These are phyloP conservation scores for Loripinus fragilis DNA, from an alignment of 2,888 invertebrate genomes.

Conservation along the genomic window DNA sequence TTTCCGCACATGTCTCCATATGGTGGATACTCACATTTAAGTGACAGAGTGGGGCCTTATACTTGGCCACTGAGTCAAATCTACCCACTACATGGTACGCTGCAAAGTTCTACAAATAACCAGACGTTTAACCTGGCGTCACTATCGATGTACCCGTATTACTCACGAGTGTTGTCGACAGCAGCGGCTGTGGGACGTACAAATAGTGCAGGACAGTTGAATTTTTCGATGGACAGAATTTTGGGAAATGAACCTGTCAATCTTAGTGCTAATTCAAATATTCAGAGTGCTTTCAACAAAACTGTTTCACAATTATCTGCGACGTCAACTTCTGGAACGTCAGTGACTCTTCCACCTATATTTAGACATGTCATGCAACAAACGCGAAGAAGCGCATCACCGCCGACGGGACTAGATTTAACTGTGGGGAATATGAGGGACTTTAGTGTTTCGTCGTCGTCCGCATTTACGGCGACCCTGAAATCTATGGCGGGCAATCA, in stretches of 20 bases:
- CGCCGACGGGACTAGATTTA: constrained; percentile 53
- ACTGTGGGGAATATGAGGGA: constrained; percentile 52
- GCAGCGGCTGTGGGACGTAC: constrained; percentile 57
- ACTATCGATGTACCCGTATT: constrained; percentile 65
- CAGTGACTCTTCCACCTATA: constrained; percentile 30
- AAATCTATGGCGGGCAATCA: constrained; percentile 57
- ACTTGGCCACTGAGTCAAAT: constrained; percentile 65
- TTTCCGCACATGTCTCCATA: constrained; percentile 69
- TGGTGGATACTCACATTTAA: constrained; percentile 57
- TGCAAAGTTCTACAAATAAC: constrained; percentile 22
- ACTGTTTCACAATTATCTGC: constrained; percentile 22
- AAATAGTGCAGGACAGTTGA: constrained; percentile 44
- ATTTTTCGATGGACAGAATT: constrained; percentile 68
- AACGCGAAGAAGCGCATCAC: constrained; percentile 28
- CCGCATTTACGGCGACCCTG: constrained; percentile 60
- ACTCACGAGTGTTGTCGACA: constrained; percentile 59
- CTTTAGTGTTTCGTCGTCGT: constrained; percentile 56
- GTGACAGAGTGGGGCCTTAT: constrained; percentile 66
- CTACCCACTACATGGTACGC: constrained; percentile 51
- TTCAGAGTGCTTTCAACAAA: constrained; percentile 17
- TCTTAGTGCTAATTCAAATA: constrained; percentile 49
- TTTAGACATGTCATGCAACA: constrained; percentile 38
- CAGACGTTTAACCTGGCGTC: constrained; percentile 48
- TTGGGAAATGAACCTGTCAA: constrained; percentile 61
- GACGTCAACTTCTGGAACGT: constrained; percentile 33